Conservation (phyloP, 2,888 invertebrate species). For the Lacanobia oleracea region DNA sequence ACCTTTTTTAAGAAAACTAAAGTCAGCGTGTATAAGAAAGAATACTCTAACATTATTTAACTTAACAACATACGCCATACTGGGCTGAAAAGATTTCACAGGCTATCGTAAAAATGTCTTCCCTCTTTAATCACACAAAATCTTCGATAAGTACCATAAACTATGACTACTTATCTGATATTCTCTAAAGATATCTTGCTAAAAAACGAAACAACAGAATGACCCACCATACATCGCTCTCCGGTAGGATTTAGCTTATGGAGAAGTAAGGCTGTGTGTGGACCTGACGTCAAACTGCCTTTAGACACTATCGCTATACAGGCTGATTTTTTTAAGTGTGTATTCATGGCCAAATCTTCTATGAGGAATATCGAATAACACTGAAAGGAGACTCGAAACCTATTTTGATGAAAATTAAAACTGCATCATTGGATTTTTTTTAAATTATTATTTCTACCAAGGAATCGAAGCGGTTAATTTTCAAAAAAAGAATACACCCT, state of each 20-base stretch:
- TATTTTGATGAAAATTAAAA: no score
- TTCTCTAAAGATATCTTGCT: conserved; percentile 34
- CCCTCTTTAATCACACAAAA: conserved; percentile 43
- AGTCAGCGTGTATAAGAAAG: not conserved
- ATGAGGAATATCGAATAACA: no score
- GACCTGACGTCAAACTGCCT: not conserved
- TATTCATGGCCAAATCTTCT: no score
- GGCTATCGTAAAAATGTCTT: conserved; percentile 40
- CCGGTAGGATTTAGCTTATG: conserved; percentile 45
- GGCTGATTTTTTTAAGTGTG: no score
- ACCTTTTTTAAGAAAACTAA: conserved; percentile 16
- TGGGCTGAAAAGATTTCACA: conserved; percentile 12
- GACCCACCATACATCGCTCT: conserved; percentile 27
- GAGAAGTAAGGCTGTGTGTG: conserved; percentile 23
- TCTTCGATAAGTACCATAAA: conserved; percentile 43
- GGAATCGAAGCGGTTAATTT: no score
- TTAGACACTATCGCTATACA: not conserved
- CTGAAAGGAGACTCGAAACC: no score
- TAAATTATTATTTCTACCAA: no score
- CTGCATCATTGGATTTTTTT: no score
- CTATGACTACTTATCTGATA: conserved; percentile 51
- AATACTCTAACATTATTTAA: conserved; percentile 22
- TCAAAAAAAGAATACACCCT: no score
- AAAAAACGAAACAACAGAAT: conserved; percentile 32
- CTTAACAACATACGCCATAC: not conserved